These are phyloP conservation scores for Heterocephalus glaber DNA, from an alignment of 2,113 vertebrate species.

Conservation along the genomic window DNA sequence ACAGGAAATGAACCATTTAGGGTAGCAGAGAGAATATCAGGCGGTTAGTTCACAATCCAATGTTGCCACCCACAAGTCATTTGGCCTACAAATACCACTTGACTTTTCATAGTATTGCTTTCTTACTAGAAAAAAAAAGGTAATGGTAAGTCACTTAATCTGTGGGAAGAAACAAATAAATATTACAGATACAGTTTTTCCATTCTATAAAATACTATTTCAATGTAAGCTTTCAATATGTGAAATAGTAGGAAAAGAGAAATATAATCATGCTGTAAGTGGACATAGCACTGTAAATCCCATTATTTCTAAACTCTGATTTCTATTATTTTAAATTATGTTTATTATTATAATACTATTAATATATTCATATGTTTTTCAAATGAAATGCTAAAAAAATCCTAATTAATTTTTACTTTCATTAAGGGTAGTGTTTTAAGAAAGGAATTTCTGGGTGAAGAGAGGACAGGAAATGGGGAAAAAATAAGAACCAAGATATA, in stretches of 20 bases:
- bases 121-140: not conserved
- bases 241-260: not conserved
- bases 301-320: not conserved
- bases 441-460: no score
- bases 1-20: not conserved
- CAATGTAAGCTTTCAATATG: not conserved
- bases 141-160: not conserved
- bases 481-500: no score
- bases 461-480: no score
- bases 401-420: not conserved
- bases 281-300: not conserved
- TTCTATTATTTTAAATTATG: not conserved
- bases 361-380: not conserved
- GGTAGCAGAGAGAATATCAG: not conserved
- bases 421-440: constrained; percentile 2
- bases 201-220: not conserved
- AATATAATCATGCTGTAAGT: not conserved
- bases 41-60: not conserved
- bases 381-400: not conserved
- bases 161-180: not conserved
- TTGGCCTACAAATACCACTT: not conserved
- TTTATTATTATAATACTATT: not conserved
- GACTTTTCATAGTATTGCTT: not conserved
- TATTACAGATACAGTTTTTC: not conserved
- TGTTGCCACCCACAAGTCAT: no score